Evolutionary conservation across 2,888 invertebrate genomes (phyloP).

Genomic region (Agriopis marginaria): DNA sequence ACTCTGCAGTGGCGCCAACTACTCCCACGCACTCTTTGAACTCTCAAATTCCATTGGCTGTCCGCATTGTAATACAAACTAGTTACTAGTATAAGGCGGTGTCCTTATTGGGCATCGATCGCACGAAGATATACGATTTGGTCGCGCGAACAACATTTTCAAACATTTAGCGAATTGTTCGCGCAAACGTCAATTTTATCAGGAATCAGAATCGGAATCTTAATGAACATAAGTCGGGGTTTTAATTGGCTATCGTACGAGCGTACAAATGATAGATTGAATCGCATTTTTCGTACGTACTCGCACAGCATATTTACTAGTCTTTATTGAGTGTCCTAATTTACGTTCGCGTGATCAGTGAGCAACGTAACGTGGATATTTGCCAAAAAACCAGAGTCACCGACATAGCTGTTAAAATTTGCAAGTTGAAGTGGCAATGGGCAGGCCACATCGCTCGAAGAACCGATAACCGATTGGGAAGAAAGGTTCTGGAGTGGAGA

Average conservation of each 20-base stretch:
- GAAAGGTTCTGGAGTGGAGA: no score
- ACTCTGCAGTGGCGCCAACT: constrained; percentile 31
- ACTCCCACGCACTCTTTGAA: constrained; percentile 43
- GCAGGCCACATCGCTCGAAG: no score
- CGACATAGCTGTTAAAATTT: no score
- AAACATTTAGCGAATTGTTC: not conserved
- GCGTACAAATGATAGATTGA: not conserved
- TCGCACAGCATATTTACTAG: not conserved
- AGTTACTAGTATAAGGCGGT: not conserved
- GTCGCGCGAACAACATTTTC: not conserved
- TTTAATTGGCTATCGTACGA: not conserved
- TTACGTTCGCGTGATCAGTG: no score
- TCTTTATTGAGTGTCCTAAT: no score
- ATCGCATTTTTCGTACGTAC: not conserved
- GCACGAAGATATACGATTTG: not conserved
- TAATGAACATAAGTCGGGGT: not conserved
- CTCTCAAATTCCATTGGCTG: constrained; percentile 25
- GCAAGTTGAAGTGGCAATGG: no score
- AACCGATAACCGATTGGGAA: no score
- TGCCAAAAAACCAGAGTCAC: no score
- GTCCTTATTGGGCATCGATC: not conserved
- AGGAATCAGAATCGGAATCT: no score
- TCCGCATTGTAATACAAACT: constrained; percentile 16
- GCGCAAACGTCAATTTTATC: not conserved
- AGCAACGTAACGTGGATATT: no score